Conservation (phyloP, 2,888 invertebrate genomes). For the Pollenia labialis region DNA sequence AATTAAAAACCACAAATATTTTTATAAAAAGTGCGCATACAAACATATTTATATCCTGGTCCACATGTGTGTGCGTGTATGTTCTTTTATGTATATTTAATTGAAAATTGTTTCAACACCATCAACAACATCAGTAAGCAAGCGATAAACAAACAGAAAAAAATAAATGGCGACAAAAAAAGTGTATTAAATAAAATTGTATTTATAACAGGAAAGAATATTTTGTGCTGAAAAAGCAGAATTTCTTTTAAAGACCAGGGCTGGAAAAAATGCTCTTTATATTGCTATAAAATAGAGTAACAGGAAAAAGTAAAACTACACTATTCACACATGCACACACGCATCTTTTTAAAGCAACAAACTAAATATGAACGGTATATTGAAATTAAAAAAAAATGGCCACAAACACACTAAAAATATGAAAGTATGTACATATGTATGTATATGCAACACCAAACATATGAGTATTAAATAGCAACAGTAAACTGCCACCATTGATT, state of each 20-base stretch:
- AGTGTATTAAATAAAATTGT: slow-evolving; percentile 39
- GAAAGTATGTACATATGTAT: background rate
- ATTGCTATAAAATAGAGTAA: background rate
- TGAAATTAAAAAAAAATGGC: background rate
- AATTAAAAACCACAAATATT: slow-evolving; percentile 69
- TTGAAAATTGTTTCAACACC: slow-evolving; percentile 70
- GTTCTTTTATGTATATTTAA: slow-evolving; percentile 20
- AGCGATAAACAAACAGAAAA: slow-evolving; percentile 45
- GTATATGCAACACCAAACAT: background rate
- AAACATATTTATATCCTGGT: background rate
- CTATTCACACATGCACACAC: background rate
- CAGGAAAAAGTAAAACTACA: background rate
- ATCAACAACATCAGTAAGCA: slow-evolving; percentile 33
- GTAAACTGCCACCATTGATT: slow-evolving; percentile 57
- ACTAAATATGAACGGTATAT: background rate
- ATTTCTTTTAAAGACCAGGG: slow-evolving; percentile 24
- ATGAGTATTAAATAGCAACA: slow-evolving; percentile 7
- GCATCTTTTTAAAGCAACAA: slow-evolving; percentile 27
- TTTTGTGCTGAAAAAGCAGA: slow-evolving; percentile 67
- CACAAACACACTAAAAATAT: background rate
- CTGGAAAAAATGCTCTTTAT: slow-evolving; percentile 23
- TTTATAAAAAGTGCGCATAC: slow-evolving; percentile 25
- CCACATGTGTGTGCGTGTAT: background rate
- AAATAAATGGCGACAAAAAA: slow-evolving; percentile 3
- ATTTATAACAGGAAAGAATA: slow-evolving; percentile 40